Conservation (phyloP, 2,113 vertebrate genomes). For the Synodontis membranacea region DNA sequence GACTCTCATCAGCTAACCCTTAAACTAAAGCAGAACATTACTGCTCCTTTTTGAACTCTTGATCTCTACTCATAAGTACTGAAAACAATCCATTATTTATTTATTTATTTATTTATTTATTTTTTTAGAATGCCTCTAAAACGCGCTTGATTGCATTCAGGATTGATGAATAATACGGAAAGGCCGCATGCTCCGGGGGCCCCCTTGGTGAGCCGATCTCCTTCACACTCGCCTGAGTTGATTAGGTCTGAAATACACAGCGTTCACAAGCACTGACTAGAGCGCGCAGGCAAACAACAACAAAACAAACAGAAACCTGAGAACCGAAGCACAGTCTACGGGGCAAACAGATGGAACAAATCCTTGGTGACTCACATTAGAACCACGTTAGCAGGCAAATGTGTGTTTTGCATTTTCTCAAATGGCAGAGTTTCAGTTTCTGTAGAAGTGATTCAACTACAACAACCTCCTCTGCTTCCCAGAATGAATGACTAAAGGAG, state of each 20-base stretch:
- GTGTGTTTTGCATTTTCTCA: conserved; percentile 25
- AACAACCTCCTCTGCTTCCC: conserved; percentile 50
- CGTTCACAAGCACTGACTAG: neutral
- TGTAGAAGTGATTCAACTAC: conserved; percentile 54
- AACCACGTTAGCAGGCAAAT: conserved; percentile 10
- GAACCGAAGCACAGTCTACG: neutral
- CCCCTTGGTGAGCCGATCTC: neutral
- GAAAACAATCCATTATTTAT: neutral
- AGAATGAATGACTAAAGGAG: conserved; percentile 57
- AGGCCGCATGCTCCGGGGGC: neutral
- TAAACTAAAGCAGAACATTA: neutral
- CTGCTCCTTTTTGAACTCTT: neutral
- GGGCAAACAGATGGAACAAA: conserved; percentile 31
- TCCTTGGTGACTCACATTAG: conserved; percentile 39
- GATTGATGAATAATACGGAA: conserved; percentile 28
- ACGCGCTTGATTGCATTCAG: conserved; percentile 25
- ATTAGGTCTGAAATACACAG: conserved; percentile 15
- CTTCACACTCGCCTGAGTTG: conserved; percentile 7
- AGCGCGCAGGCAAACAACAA: conserved; percentile 7
- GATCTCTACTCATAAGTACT: neutral
- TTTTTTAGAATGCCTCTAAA: conserved; percentile 29
- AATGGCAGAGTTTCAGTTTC: conserved; percentile 51
- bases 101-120: no score
- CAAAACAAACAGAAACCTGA: conserved; percentile 33
- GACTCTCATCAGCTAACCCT: neutral